Base-by-base conservation (phyloP, 2,113 vertebrate species). In the Rutilus rutilus region DNA sequence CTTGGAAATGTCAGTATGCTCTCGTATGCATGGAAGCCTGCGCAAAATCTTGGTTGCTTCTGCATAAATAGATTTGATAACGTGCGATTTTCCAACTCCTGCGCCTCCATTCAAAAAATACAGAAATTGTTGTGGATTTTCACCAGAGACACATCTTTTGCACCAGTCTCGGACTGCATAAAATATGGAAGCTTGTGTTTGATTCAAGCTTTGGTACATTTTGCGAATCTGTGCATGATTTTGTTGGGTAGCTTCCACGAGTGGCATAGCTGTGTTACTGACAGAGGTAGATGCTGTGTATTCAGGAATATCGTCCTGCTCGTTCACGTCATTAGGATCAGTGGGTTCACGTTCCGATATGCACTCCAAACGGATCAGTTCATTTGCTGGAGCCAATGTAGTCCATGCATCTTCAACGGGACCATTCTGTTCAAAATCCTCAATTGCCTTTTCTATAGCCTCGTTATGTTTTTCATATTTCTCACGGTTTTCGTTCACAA, bases 31-130 rank as follows among this genome's bases (percentile, higher is more conserved):
- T 30, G 80, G 78, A 30, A 83, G 83, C 60, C 47, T 64, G 3
- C 64, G 50, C 11, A 89, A 27, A 2, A 88, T 85, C 25, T 85
- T 86, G 23, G 89, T 69, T 14, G 62, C 78, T 19, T 90, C 85
- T 83, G 80, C 45, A 88, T 81, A 12, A 85, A 89, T 54, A 77
- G 75, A 54, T 77, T 87, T 89, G 21, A 86, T 85, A 6, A 86
- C 12, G 6, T 89, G 89, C 14, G 84, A 88, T 39, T 89, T 88
- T 8, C 87, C 89, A 27, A 81, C 82, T 39, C 87, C 85, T 1
- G 87, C 89, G 71, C 82, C 82, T 71, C 87, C 85, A 23, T 80
- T 81, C 5, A 89, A 50, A 74, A 86, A 87, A 60, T 78, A 88
- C 12, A 88, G 59, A 64, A 88, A 88, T 2, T 25, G 83, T 6